Percentiles rank a stretch among this genome's conserved stretches.
These are phyloP conservation scores for Rhinatrema bivittatum DNA, from an alignment of 2,797 vertebrate genomes.

Conservation along the genomic window DNA sequence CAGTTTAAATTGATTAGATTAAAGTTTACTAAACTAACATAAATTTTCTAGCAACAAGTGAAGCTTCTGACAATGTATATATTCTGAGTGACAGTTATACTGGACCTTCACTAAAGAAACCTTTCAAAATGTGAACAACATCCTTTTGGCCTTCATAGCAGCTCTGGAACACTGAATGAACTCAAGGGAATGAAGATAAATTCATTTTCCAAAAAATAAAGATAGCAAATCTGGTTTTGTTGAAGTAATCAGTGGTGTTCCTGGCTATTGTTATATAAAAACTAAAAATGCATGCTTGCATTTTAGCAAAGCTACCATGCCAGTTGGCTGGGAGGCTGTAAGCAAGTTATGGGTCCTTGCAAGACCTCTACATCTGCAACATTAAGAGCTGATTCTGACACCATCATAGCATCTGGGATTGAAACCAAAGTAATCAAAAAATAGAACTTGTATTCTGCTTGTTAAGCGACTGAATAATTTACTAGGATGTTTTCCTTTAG, in stretches of 20 bases:
- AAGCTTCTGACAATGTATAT: not conserved
- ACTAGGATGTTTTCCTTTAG: constrained; percentile 38
- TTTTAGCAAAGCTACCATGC: constrained; percentile 33
- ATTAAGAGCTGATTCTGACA: constrained; percentile 48
- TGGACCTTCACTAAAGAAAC: constrained; percentile 32
- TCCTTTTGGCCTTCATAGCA: constrained; percentile 39
- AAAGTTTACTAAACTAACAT: constrained; percentile 10
- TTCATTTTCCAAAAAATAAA: constrained; percentile 31
- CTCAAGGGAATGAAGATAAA: constrained; percentile 30
- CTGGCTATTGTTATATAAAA: constrained; percentile 41
- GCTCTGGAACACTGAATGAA: constrained; percentile 13
- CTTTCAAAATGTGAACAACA: constrained; percentile 18
- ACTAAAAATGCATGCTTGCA: constrained; percentile 44
- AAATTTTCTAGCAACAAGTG: constrained; percentile 3
- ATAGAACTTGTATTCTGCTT: constrained; percentile 53
- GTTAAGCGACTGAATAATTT: constrained; percentile 39
- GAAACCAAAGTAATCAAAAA: constrained; percentile 38
- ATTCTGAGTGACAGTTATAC: constrained; percentile 23
- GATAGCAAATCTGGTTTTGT: constrained; percentile 20
- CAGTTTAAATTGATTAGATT: constrained; percentile 9
- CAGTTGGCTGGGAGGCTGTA: constrained; percentile 32
- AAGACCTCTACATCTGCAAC: constrained; percentile 49
- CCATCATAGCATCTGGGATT: constrained; percentile 27
- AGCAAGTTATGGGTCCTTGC: constrained; percentile 43
- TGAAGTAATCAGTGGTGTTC: constrained; percentile 35